Percentiles rank a stretch among this genome's conserved stretches.
These are phyloP conservation scores for Vulpes vulpes DNA, from an alignment of 2,113 vertebrate genomes.

Conservation along the genomic window DNA sequence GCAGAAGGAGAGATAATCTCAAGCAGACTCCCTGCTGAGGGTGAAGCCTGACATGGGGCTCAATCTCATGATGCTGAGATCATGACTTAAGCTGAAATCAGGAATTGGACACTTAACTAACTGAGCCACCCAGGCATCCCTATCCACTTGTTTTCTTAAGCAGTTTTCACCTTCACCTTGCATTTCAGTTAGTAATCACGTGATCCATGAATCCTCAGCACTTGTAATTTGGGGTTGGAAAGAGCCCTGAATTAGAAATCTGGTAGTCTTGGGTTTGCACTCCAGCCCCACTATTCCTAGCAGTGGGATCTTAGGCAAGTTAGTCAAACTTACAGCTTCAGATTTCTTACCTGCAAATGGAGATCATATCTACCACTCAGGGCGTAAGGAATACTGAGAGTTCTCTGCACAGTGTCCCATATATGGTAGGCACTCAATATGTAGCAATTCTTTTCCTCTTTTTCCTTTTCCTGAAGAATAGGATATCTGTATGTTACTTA, in stretches of 20 bases:
- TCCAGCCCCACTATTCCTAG: neutral
- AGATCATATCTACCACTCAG: neutral
- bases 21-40: neutral
- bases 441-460: neutral
- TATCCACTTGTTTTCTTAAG: neutral
- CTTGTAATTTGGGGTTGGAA: slow-evolving; percentile 1
- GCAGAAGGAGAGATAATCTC: neutral
- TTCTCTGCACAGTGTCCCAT: neutral
- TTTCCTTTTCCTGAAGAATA: neutral
- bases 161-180: neutral
- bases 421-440: neutral
- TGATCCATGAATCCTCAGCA: neutral
- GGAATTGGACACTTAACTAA: neutral
- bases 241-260: neutral
- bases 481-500: neutral
- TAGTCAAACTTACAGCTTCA: neutral
- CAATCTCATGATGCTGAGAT: neutral
- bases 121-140: neutral
- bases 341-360: neutral
- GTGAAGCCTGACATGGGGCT: neutral
- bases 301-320: neutral
- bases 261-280: neutral
- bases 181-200: neutral
- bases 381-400: neutral
- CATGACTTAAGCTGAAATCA: neutral